Conservation (phyloP, 2,797 vertebrate species). For the Chelidonichthys spinosus region DNA sequence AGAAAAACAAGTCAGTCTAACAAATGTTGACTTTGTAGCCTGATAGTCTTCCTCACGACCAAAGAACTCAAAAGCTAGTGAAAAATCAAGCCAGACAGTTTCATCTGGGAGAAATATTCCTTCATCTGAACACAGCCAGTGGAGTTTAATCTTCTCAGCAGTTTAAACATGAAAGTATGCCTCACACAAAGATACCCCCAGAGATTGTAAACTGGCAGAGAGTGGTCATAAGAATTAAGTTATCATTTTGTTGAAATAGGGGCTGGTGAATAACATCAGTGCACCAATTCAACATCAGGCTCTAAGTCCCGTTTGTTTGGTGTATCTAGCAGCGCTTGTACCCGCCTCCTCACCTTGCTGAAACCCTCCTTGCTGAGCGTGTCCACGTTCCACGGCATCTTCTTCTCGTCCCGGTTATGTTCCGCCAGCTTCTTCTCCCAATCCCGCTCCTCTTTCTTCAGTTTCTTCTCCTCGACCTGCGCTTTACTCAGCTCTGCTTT, state of each 20-base stretch:
- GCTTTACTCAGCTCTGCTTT: constrained; percentile 83
- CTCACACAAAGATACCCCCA: no score
- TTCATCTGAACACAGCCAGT: no score
- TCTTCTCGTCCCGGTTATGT: constrained; percentile 90
- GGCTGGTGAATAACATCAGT: neutral
- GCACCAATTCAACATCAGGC: neutral
- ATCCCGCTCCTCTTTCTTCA: constrained; percentile 88
- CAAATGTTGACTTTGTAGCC: no score
- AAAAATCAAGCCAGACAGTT: no score
- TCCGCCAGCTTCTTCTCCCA: constrained; percentile 88
- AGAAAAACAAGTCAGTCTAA: no score
- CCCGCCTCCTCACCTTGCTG: constrained; percentile 88
- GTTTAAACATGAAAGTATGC: no score
- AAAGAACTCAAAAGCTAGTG: no score
- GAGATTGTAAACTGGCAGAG: no score
- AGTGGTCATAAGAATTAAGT: no score
- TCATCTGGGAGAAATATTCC: no score
- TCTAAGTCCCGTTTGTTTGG: neutral
- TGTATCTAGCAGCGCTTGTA: neutral
- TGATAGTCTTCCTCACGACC: no score
- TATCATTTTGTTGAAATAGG: neutral
- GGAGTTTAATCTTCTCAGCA: no score
- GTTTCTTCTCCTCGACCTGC: constrained; percentile 87
- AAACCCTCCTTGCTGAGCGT: constrained; percentile 95
- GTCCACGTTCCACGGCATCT: constrained; percentile 96